A percentile compares a stretch with the other conserved stretches of the same genome.
Conservation (phyloP, 1,140 invertebrate species). For the Neodiprion fabricii region DNA sequence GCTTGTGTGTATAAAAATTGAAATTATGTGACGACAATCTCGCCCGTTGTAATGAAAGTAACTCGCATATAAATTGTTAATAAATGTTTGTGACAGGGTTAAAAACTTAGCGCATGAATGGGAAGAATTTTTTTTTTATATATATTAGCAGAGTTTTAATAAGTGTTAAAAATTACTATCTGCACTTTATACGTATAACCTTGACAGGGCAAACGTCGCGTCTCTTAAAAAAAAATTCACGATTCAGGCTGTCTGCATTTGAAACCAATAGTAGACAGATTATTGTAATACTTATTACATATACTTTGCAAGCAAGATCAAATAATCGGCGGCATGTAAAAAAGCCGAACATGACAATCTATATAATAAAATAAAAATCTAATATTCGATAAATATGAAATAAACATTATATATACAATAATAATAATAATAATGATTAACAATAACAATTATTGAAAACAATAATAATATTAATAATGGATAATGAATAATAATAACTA, state of each 20-base stretch:
- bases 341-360: constrained; percentile 55
- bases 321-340: constrained; percentile 25
- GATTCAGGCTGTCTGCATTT: background rate
- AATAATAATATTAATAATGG: constrained; percentile 31
- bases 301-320: constrained; percentile 3
- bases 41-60: too few species aligned
- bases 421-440: constrained; percentile 12
- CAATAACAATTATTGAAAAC: constrained; percentile 25
- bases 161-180: too few species aligned
- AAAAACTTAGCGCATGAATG: too few species aligned
- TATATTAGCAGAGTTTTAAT: too few species aligned
- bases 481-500: constrained; percentile 34
- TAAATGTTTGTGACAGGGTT: too few species aligned
- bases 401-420: constrained; percentile 32
- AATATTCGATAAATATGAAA: constrained; percentile 13
- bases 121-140: too few species aligned
- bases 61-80: too few species aligned
- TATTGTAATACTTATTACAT: background rate
- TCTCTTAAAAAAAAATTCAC: constrained; percentile 4
- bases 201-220: too few species aligned
- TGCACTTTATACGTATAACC: too few species aligned
- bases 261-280: background rate
- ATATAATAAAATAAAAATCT: constrained; percentile 39
- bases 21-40: too few species aligned
- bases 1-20: too few species aligned